These are phyloP conservation scores for Xenentodon cancila DNA, from an alignment of 2,797 vertebrate genomes.

Conservation along the genomic window DNA sequence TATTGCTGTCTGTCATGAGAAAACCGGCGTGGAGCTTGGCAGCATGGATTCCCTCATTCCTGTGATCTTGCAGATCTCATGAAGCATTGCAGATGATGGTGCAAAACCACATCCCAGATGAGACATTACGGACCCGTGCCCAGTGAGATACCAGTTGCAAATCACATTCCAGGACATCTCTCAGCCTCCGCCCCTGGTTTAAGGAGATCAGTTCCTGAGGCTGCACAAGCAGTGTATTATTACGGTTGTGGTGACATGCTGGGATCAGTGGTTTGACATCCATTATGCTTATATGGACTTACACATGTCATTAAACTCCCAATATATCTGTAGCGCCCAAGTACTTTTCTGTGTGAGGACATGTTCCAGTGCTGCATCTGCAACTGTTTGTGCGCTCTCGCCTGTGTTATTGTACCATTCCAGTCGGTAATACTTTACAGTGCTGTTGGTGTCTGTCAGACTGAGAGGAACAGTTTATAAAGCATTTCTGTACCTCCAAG, in stretches of 20 bases:
- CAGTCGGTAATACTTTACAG: too few species aligned
- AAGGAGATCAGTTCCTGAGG: conserved; percentile 1
- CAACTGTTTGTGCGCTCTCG: too few species aligned
- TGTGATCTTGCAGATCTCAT: neutral
- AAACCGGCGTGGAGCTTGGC: neutral
- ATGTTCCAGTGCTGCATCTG: too few species aligned
- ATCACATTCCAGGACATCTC: conserved; percentile 2
- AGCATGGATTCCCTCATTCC: neutral
- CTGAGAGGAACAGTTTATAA: too few species aligned
- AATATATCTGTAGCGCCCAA: neutral
- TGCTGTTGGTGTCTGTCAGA: too few species aligned
- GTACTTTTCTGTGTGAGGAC: too few species aligned
- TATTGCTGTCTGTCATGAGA: too few species aligned
- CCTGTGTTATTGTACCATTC: too few species aligned
- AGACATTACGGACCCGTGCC: neutral
- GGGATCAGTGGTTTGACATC: neutral
- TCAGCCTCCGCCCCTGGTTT: conserved; percentile 5
- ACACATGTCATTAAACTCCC: conserved; percentile 14
- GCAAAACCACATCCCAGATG: neutral
- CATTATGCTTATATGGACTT: neutral
- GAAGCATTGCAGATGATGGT: neutral
- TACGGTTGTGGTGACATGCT: conserved; percentile 8
- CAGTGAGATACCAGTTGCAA: neutral
- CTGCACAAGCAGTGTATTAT: conserved; percentile 1
- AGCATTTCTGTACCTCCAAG: too few species aligned